These are phyloP conservation scores for Leptinotarsa defecta DNA, from an alignment of 1,140 invertebrate species.

Conservation along the genomic window DNA sequence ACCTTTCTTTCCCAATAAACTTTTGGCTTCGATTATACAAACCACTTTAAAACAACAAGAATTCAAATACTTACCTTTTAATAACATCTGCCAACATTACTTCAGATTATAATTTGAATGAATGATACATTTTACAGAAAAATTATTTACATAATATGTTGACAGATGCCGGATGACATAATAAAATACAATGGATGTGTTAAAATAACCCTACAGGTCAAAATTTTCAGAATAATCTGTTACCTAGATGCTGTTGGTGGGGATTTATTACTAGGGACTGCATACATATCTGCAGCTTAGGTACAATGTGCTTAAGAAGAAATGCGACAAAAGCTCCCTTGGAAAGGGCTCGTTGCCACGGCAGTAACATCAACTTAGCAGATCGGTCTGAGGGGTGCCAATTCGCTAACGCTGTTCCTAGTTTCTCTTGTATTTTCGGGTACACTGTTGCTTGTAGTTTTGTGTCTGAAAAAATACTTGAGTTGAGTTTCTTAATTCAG, in stretches of 20 bases:
- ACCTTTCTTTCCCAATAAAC: no score
- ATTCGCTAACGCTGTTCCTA: constrained; percentile 81
- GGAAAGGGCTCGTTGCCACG: constrained; percentile 88
- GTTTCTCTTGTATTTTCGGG: constrained; percentile 89
- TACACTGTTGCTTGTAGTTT: constrained; percentile 81
- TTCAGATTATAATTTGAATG: no score
- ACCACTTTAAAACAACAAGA: no score
- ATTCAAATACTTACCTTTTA: no score
- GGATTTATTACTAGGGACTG: constrained; percentile 82
- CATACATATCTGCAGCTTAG: constrained; percentile 81
- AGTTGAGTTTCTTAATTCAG: not conserved
- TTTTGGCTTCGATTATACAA: no score
- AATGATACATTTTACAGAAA: no score
- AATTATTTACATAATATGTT: not conserved
- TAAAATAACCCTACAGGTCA: no score
- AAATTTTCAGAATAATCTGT: not conserved
- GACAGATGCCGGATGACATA: not conserved
- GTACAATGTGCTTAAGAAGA: constrained; percentile 86
- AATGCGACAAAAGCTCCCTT: constrained; percentile 83
- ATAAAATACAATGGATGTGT: not conserved
- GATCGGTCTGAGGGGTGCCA: constrained; percentile 95
- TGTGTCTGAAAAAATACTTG: constrained; percentile 52
- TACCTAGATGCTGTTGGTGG: constrained; percentile 76
- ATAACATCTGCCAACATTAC: no score
- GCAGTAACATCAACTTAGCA: constrained; percentile 87